phyloP scores from a whole-genome alignment of 2,113 vertebrate species.

The Potamarius usumacintae region DNA sequence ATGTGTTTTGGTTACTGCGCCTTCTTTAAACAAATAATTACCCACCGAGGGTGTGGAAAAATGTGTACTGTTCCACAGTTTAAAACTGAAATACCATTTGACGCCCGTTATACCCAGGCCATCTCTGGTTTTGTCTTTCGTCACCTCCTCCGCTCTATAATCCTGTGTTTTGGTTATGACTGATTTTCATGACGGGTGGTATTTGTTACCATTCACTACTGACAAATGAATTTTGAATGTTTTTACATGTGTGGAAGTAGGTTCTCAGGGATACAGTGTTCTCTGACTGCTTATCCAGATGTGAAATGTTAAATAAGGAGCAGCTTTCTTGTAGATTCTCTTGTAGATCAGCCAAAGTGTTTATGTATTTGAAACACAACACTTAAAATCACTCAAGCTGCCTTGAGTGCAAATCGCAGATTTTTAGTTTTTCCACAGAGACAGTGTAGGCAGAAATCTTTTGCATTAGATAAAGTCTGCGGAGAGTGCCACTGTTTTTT shows the following conservation, averaged over 20 bases:
- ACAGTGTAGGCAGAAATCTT: not conserved
- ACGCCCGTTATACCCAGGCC: not conserved
- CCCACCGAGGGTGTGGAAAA: not conserved
- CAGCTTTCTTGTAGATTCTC: not conserved
- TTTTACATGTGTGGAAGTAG: not conserved
- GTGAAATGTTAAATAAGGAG: not conserved
- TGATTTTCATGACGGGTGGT: not conserved
- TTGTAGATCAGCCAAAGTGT: not conserved
- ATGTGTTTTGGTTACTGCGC: not conserved
- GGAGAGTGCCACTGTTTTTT: not conserved
- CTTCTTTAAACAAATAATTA: slow-evolving; percentile 9
- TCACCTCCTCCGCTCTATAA: not conserved
- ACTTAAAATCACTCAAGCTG: not conserved
- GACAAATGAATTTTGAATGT: not conserved
- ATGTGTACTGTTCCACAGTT: not conserved
- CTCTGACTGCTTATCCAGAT: not conserved
- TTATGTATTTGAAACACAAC: not conserved
- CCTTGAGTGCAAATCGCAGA: not conserved
- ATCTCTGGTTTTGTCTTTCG: not conserved
- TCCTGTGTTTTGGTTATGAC: not conserved
- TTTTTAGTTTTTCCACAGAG: not conserved
- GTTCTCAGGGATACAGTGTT: not conserved
- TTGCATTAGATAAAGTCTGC: not conserved
- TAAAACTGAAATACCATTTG: not conserved
- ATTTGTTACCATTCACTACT: not conserved